Evolutionary conservation across 2,113 vertebrate species (phyloP).

Genomic region (Mormyrus lacerda): DNA sequence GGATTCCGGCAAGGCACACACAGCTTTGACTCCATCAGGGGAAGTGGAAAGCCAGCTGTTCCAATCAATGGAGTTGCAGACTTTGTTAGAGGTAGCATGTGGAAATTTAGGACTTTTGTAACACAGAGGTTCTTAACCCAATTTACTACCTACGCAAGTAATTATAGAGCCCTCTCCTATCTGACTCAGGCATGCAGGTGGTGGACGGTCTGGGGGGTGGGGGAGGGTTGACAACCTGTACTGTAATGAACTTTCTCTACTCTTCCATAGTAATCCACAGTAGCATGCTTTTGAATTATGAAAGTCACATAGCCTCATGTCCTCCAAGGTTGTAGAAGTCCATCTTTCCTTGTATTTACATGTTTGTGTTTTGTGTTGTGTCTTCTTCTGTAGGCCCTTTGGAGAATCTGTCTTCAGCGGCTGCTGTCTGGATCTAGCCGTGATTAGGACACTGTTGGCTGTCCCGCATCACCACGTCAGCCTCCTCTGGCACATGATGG

Average conservation of each 20-base stretch:
- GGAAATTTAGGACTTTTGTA: not conserved
- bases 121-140: not conserved
- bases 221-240: not conserved
- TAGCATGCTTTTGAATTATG: not conserved
- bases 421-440: not conserved
- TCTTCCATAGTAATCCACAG: not conserved
- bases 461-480: not conserved
- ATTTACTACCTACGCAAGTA: not conserved
- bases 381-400: not conserved
- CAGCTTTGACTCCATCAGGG: not conserved
- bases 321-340: not conserved
- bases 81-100: not conserved
- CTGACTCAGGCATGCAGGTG: not conserved
- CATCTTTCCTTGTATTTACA: not conserved
- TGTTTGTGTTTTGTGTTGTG: not conserved
- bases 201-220: not conserved
- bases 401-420: not conserved
- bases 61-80: not conserved
- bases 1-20: not conserved
- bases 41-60: not conserved
- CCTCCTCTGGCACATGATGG: slow-evolving; percentile 7
- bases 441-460: not conserved
- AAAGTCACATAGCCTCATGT: not conserved
- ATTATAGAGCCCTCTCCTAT: not conserved
- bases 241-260: not conserved